These are phyloP conservation scores for Montipora efflorescens DNA, from an alignment of 64 coral and sea anemone genomes.

Conservation along the genomic window DNA sequence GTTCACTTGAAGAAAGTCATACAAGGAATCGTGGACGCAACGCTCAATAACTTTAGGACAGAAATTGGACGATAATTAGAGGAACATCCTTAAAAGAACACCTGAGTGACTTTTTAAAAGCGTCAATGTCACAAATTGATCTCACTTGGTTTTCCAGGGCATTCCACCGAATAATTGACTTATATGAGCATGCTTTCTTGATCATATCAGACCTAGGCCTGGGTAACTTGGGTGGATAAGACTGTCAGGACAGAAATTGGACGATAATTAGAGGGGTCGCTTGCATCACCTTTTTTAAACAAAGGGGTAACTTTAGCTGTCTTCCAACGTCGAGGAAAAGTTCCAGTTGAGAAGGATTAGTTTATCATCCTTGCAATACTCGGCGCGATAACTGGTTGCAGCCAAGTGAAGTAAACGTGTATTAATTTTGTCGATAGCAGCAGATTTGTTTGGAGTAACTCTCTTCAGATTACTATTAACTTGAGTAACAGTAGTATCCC, in stretches of 20 bases:
- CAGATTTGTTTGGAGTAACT: slow-evolving; percentile 42
- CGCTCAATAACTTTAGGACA: slow-evolving; percentile 37
- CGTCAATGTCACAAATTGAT: too few species aligned
- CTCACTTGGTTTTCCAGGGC: too few species aligned
- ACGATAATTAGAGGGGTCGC: slow-evolving; percentile 53
- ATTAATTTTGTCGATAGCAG: slow-evolving; percentile 59
- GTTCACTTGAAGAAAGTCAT: slow-evolving; percentile 34
- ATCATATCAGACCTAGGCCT: too few species aligned
- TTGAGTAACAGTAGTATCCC: slow-evolving; percentile 38
- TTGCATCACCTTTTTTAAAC: slow-evolving; percentile 58
- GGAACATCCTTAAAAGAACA: too few species aligned
- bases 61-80: slow-evolving; percentile 65
- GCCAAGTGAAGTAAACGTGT: slow-evolving; percentile 49
- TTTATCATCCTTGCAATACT: slow-evolving; percentile 62
- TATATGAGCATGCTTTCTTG: too few species aligned
- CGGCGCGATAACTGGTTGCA: slow-evolving; percentile 34
- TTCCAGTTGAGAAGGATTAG: slow-evolving; percentile 50
- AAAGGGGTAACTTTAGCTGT: slow-evolving; percentile 65
- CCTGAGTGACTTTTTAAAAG: too few species aligned
- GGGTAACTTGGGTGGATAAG: too few species aligned
- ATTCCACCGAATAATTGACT: too few species aligned
- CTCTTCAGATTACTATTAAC: slow-evolving; percentile 3
- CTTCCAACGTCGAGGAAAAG: slow-evolving; percentile 66
- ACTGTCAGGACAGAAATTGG: slow-evolving; percentile 39
- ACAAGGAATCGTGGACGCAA: slow-evolving; percentile 33